Evolutionary conservation across 2,888 invertebrate species (phyloP).

Genomic region (Smittia sp.): DNA sequence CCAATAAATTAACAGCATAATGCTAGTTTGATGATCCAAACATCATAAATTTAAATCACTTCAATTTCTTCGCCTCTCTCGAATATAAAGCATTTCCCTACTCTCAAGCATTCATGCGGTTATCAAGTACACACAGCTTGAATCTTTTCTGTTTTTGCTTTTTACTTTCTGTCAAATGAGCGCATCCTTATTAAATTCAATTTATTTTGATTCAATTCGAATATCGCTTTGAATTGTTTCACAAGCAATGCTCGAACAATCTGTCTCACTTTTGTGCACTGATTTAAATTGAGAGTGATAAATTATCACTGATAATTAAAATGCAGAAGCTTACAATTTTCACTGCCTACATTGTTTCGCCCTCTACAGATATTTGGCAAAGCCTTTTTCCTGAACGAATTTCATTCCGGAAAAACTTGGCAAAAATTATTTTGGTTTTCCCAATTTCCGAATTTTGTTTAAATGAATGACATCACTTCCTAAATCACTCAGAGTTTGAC

Average conservation of each 20-base stretch:
- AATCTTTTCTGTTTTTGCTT: constrained; percentile 1
- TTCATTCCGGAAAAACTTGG: neutral
- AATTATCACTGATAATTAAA: neutral
- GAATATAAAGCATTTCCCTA: neutral
- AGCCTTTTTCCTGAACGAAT: neutral
- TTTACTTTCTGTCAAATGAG: constrained; percentile 34
- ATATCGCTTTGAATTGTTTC: constrained; percentile 39
- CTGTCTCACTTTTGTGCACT: neutral
- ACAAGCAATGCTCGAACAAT: neutral
- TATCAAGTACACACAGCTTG: constrained; percentile 6
- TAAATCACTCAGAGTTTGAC: too few relatives aligned
- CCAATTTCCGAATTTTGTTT: too few relatives aligned
- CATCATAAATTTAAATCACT: constrained; percentile 41
- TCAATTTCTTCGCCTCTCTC: constrained; percentile 14
- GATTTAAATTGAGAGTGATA: neutral
- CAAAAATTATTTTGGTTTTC: neutral
- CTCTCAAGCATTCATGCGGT: neutral
- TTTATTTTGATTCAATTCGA: constrained; percentile 37
- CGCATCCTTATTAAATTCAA: constrained; percentile 42
- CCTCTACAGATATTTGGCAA: neutral
- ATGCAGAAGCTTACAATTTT: neutral
- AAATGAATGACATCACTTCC: too few relatives aligned
- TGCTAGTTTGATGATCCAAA: neutral
- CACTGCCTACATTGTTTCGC: neutral
- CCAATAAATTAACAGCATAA: neutral